Base-by-base conservation (phyloP, 35 echinoderm and acorn worm genomes). In the Acanthaster planci region DNA sequence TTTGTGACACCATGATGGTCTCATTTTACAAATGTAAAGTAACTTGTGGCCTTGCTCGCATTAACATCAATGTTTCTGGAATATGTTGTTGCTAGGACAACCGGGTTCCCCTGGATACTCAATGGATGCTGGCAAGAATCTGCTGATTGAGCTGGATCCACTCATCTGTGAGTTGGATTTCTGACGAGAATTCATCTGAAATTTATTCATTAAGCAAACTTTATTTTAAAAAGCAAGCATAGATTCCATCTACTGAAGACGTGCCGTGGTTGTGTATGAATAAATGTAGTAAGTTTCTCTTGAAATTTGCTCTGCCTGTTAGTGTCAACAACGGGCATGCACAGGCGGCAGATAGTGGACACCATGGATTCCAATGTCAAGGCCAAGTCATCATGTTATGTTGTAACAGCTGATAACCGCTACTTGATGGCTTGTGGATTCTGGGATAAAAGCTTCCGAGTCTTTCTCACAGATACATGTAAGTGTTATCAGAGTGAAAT, bases 361-460 rank as follows among this genome's bases (percentile, higher is more conserved):
- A 90, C 92, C 37, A 91, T 99, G 89, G 96, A 93, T 59, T 81
- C 96, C 37, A 90, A 94, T 40, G 87, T 99, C 35, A 99, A 94
- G 58, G 51, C 85, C 53, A 91, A 94, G 47, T 82, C 96, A 51
- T 91, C 92, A 14, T 99, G 96, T 78, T 99, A 94, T 76, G 89
- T 99, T 22, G 92, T 92, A n/a, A 94, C 96, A 54, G 92, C 96
- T 59, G 96, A 99, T 80, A 99, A 99, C 56, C 72, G 85, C 31
- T 99, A 91, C 72, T 82, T 99, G 81, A 99, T 99, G 96, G 92
- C 96, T 1, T 93, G 95, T 75, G 95, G 95, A 3, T 98, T 93
- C 86, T 98, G 95, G 95, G 95, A 98, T 44, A 98, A 98, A 82
- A 98, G 95, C 76, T 98, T 93, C 81, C 89, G 95, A 80, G 86